Percentiles rank a stretch among this genome's conserved stretches.
Conservation (phyloP, 1,140 invertebrate genomes). For the Euborellia annulipes region DNA sequence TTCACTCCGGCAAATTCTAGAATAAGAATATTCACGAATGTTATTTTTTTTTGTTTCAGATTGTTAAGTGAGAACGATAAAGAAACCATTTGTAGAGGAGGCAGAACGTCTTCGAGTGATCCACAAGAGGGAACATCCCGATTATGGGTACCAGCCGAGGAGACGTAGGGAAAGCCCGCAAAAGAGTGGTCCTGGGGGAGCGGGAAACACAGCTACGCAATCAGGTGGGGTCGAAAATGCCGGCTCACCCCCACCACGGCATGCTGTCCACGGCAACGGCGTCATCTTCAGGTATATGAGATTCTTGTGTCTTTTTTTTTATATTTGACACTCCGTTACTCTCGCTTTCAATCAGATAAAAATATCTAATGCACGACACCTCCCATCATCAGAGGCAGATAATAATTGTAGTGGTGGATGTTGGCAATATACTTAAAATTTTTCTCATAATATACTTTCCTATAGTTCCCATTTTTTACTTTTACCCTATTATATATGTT, state of each 20-base stretch:
- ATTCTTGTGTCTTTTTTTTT: no score
- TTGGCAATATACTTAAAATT: no score
- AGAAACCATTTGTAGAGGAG: conserved; percentile 81
- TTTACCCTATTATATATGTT: no score
- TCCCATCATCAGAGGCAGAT: no score
- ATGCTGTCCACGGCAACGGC: background rate
- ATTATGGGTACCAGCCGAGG: conserved; percentile 84
- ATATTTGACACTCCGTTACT: no score
- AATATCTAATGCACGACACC: no score
- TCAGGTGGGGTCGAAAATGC: conserved; percentile 10
- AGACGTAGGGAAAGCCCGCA: conserved; percentile 48
- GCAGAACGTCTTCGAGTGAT: conserved; percentile 72
- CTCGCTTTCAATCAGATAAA: no score
- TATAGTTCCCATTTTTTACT: no score
- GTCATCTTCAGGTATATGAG: conserved; percentile 6
- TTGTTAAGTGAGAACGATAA: conserved; percentile 68
- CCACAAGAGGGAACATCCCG: conserved; percentile 79
- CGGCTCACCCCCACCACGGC: background rate
- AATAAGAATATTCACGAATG: background rate
- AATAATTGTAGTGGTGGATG: no score
- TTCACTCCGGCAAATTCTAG: conserved; percentile 7
- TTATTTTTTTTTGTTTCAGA: conserved; percentile 35
- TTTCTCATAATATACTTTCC: no score
- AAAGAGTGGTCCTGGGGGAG: conserved; percentile 21
- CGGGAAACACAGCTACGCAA: conserved; percentile 21